These are phyloP conservation scores for Mus spicilegus DNA, from an alignment of 2,113 vertebrate species.

Conservation along the genomic window DNA sequence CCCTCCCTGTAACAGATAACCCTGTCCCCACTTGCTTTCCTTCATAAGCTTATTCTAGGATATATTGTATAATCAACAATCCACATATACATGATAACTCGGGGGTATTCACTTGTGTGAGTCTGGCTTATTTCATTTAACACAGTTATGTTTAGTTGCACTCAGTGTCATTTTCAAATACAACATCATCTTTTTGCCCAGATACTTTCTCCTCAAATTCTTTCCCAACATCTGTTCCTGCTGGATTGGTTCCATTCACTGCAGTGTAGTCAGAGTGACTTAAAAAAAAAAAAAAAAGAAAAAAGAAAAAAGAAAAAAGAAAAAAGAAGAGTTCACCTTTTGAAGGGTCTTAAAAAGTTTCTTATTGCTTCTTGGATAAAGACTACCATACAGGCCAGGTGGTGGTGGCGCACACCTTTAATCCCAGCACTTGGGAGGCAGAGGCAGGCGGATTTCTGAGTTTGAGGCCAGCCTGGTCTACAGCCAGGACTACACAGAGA, in stretches of 20 bases:
- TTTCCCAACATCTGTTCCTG: background rate
- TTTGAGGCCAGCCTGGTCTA: too few relatives aligned
- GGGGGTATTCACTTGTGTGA: too few relatives aligned
- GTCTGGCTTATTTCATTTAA: background rate
- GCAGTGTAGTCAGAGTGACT: background rate
- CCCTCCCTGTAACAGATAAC: background rate
- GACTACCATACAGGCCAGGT: background rate
- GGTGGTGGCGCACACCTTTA: too few relatives aligned
- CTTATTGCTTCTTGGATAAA: background rate
- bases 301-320: background rate
- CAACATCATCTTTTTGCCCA: background rate
- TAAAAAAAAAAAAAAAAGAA: background rate
- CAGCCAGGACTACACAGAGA: too few relatives aligned
- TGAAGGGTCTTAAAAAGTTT: background rate
- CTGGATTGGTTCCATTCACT: background rate
- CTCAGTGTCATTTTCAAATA: background rate
- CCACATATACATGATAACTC: background rate
- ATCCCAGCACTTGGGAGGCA: too few relatives aligned
- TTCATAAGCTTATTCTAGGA: background rate
- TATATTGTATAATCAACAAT: background rate
- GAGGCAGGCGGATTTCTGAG: too few relatives aligned
- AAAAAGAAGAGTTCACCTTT: background rate
- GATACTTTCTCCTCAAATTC: background rate
- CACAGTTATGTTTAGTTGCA: background rate
- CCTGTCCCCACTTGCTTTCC: too few relatives aligned